Conservation (phyloP, 2,888 invertebrate species). For the Sialis fuliginosa region DNA sequence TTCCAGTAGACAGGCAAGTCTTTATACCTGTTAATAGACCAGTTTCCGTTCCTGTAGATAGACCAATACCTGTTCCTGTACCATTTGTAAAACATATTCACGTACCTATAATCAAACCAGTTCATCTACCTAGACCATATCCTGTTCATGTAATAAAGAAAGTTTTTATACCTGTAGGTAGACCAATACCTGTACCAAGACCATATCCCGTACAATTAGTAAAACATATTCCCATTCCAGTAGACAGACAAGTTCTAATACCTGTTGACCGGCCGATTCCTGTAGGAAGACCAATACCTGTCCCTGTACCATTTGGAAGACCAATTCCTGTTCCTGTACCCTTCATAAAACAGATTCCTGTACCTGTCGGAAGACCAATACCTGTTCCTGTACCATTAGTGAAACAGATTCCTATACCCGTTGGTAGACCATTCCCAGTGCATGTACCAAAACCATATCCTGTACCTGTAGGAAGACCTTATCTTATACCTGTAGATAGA, state of each 20-base stretch:
- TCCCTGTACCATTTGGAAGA: constrained; percentile 18
- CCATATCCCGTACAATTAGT: constrained; percentile 15
- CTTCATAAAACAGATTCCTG: constrained; percentile 31
- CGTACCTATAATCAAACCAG: no score
- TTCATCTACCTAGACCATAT: no score
- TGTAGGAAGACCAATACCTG: constrained; percentile 6
- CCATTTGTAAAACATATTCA: constrained; percentile 33
- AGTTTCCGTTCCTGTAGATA: constrained; percentile 20
- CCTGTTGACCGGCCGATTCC: constrained; percentile 33
- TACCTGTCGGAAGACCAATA: no score
- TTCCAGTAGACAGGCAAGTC: constrained; percentile 1
- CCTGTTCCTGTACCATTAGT: background rate
- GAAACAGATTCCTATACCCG: constrained; percentile 23
- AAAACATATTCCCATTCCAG: constrained; percentile 3
- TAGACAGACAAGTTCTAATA: background rate
- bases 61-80: constrained; percentile 28
- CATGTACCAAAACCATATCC: constrained; percentile 27
- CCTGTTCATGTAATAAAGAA: background rate
- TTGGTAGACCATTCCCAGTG: constrained; percentile 27
- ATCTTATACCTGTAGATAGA: constrained; percentile 25
- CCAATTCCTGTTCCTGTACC: constrained; percentile 29
- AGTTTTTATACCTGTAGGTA: constrained; percentile 28
- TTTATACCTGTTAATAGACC: constrained; percentile 27
- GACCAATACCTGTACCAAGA: constrained; percentile 32
- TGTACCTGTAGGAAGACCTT: constrained; percentile 7